Conservation (phyloP, 2,113 vertebrate genomes). For the Amphiprion ocellaris region DNA sequence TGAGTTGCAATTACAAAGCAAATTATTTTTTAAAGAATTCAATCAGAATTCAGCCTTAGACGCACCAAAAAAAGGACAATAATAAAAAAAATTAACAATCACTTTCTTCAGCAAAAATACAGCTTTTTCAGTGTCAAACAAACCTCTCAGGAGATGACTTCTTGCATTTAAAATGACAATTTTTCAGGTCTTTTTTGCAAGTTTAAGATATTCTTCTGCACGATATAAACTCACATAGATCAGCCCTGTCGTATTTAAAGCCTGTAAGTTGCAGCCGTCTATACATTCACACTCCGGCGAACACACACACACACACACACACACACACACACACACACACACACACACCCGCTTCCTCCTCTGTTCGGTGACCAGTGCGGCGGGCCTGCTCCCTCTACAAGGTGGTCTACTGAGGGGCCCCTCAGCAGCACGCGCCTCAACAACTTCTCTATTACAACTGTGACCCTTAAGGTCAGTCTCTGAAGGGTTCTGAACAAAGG, state of each 20-base stretch:
- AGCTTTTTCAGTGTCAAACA: not conserved
- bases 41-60: not conserved
- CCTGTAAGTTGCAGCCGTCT: slow-evolving; percentile 22
- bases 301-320: slow-evolving; percentile 10
- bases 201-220: not conserved
- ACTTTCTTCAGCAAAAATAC: not conserved
- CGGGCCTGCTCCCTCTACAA: slow-evolving; percentile 57
- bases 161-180: slow-evolving; percentile 1
- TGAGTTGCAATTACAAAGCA: not conserved
- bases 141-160: slow-evolving; percentile 2
- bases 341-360: slow-evolving; percentile 18
- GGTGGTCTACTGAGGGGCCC: slow-evolving; percentile 83
- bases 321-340: slow-evolving; percentile 27
- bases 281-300: slow-evolving; percentile 33
- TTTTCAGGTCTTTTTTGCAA: slow-evolving; percentile 5
- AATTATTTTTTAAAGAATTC: not conserved
- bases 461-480: slow-evolving; percentile 90
- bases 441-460: slow-evolving; percentile 92
- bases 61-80: not conserved
- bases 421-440: slow-evolving; percentile 88
- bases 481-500: slow-evolving; percentile 93
- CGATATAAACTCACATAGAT: slow-evolving; percentile 5
- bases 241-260: slow-evolving; percentile 12
- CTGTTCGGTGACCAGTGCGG: slow-evolving; percentile 24
- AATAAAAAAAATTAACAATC: not conserved